Conservation (phyloP, 2,888 invertebrate species). For the Cheiracanthium punctorium region DNA sequence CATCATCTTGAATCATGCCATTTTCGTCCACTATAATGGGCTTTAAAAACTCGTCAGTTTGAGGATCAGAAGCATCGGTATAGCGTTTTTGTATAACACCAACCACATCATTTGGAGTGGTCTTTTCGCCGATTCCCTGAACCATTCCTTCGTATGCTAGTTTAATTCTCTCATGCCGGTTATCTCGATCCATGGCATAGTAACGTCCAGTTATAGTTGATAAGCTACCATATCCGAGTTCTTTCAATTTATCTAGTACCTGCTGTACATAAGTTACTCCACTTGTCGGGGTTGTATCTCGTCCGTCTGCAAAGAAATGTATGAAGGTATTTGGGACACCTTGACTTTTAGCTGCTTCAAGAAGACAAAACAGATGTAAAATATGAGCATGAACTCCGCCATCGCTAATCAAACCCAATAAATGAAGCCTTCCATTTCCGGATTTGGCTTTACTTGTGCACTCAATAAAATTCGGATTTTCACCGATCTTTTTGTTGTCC, state of each 20-base stretch:
- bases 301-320: conserved; percentile 77
- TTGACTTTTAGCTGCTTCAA: conserved; percentile 76
- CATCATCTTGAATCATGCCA: conserved; percentile 75
- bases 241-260: conserved; percentile 70
- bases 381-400: conserved; percentile 78
- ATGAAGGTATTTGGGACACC: conserved; percentile 76
- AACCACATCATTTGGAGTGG: conserved; percentile 73
- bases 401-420: conserved; percentile 76
- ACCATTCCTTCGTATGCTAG: conserved; percentile 77
- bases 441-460: conserved; percentile 76
- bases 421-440: conserved; percentile 75
- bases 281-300: conserved; percentile 77
- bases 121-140: conserved; percentile 75
- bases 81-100: conserved; percentile 73
- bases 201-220: conserved; percentile 77
- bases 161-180: conserved; percentile 74
- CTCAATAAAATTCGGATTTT: conserved; percentile 75
- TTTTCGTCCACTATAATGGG: conserved; percentile 76
- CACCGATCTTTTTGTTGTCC: conserved; percentile 73
- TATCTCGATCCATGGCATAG: conserved; percentile 78
- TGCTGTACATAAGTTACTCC: conserved; percentile 73
- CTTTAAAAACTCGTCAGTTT: conserved; percentile 77
- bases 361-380: conserved; percentile 76
- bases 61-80: conserved; percentile 70
- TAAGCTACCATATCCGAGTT: conserved; percentile 72